Percentiles rank a stretch among this genome's conserved stretches.
Evolutionary conservation across 2,113 vertebrate genomes (phyloP).

Genomic region (Plotosus lineatus): DNA sequence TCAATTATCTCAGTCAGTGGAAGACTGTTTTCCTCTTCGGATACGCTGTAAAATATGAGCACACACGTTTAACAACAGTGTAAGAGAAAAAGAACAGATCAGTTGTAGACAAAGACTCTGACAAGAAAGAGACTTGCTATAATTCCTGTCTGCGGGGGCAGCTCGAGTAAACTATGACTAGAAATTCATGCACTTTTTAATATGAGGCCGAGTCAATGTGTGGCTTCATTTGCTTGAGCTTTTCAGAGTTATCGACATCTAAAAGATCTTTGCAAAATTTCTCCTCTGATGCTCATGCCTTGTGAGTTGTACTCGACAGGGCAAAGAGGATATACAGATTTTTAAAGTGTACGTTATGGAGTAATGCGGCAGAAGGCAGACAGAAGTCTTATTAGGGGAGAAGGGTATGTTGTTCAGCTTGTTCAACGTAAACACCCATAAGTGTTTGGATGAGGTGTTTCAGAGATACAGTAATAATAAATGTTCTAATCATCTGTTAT

Average conservation of each 20-base stretch:
- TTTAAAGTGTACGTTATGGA: not conserved
- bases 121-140: not conserved
- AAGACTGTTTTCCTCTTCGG: not conserved
- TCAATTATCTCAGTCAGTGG: conserved; percentile 25
- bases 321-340: not conserved
- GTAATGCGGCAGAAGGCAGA: not conserved
- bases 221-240: not conserved
- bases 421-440: conserved; percentile 46
- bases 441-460: conserved; percentile 30
- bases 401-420: conserved; percentile 26
- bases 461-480: conserved; percentile 29
- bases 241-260: not conserved
- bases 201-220: not conserved
- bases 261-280: not conserved
- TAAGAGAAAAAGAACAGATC: not conserved
- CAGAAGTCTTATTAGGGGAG: not conserved
- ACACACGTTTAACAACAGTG: not conserved
- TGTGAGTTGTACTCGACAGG: not conserved
- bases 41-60: not conserved
- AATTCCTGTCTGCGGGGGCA: not conserved
- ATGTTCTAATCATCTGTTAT: conserved; percentile 35
- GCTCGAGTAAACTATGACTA: not conserved
- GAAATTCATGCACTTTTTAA: not conserved
- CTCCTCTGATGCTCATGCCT: not conserved
- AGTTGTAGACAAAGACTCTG: not conserved